These are phyloP conservation scores for Rattus norvegicus DNA, from an alignment of 2,113 vertebrate species.

Conservation along the genomic window GRCr8 NC_086021.1:27582001-27582500, in stretches of 20 bases:
- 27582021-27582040: background rate
- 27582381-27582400: background rate
- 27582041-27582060: fast-evolving
- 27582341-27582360: fast-evolving
- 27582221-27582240: background rate
- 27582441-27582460: background rate
- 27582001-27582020: background rate
- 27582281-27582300: background rate
- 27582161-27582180: background rate
- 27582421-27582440: too few relatives aligned
- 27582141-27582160: background rate
- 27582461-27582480: background rate
- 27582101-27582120: background rate
- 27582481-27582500: background rate
- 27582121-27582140: background rate
- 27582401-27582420: background rate
- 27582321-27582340: background rate
- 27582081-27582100: background rate
- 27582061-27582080: background rate
- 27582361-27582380: background rate
- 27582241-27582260: background rate
- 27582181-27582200: background rate
- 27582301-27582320: background rate
- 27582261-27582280: background rate
- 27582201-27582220: background rate